These are phyloP conservation scores for Chromobotia macracanthus DNA, from an alignment of 2,797 vertebrate genomes.

Conservation along the genomic window DNA sequence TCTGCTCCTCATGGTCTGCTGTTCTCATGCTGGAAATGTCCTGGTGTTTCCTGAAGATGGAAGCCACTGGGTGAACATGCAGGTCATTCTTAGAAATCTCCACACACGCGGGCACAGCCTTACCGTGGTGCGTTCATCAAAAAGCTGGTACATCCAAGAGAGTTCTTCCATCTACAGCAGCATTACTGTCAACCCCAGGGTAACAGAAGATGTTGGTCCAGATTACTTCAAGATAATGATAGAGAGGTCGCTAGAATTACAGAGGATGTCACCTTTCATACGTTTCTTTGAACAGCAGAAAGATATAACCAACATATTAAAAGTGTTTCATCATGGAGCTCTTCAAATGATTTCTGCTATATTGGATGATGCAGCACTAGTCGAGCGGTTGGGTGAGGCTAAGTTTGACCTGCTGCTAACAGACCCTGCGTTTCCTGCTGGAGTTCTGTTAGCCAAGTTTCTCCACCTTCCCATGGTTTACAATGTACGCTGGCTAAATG, in stretches of 20 bases:
- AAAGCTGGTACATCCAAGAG: conserved; percentile 61
- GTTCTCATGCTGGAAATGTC: conserved; percentile 53
- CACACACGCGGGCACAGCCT: conserved; percentile 55
- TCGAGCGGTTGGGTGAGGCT: conserved; percentile 23
- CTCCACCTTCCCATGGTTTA: conserved; percentile 61
- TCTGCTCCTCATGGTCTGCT: conserved; percentile 32
- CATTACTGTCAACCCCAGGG: conserved; percentile 48
- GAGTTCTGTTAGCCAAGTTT: conserved; percentile 51
- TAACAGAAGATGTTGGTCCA: conserved; percentile 11
- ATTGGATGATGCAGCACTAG: conserved; percentile 54
- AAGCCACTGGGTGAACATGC: conserved; percentile 68
- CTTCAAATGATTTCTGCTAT: conserved; percentile 55
- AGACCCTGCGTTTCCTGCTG: conserved; percentile 51
- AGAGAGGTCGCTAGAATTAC: conserved; percentile 40
- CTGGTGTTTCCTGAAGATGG: conserved; percentile 65
- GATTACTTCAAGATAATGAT: conserved; percentile 38
- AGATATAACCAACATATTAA: conserved; percentile 27
- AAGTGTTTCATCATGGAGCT: conserved; percentile 49
- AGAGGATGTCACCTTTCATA: conserved; percentile 43
- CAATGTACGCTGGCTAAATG: conserved; percentile 63
- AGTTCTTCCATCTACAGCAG: conserved; percentile 51
- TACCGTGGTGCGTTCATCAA: conserved; percentile 57
- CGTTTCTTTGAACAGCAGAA: conserved; percentile 57
- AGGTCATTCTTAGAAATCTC: conserved; percentile 61
- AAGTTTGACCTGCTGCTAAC: conserved; percentile 60